These are phyloP conservation scores for Ichneumoninae sp. DNA, from an alignment of 2,888 invertebrate species.

Conservation along the genomic window DNA sequence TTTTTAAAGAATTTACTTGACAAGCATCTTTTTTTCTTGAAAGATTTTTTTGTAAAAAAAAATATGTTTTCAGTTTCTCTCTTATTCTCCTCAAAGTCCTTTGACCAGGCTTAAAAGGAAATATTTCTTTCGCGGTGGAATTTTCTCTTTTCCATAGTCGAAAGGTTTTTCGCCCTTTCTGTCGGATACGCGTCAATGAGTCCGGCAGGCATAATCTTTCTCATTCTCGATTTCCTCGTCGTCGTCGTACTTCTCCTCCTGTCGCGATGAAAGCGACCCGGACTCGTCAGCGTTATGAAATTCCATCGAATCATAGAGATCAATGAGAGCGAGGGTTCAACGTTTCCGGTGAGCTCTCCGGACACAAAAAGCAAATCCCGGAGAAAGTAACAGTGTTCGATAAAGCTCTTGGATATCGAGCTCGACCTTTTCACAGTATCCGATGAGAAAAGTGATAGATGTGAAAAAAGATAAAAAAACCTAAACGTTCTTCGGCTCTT, in stretches of 20 bases:
- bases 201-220: constrained; percentile 35
- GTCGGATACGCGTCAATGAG: constrained; percentile 40
- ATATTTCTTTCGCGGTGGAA: constrained; percentile 7
- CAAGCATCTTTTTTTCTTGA: too few species aligned
- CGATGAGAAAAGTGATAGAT: constrained; percentile 1
- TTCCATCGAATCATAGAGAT: constrained; percentile 37
- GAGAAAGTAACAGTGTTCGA: constrained; percentile 35
- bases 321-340: constrained; percentile 39
- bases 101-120: constrained; percentile 7
- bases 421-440: constrained; percentile 33
- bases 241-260: neutral
- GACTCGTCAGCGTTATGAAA: constrained; percentile 46
- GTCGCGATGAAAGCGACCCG: constrained; percentile 20
- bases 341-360: constrained; percentile 22
- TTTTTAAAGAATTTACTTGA: neutral
- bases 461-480: neutral
- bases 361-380: constrained; percentile 7
- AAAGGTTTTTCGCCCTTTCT: constrained; percentile 18
- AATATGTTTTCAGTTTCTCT: neutral
- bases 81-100: neutral
- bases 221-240: constrained; percentile 2
- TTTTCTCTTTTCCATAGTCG: constrained; percentile 12
- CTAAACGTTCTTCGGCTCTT: constrained; percentile 26
- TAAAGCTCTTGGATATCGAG: constrained; percentile 45
- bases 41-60: too few species aligned